Base-by-base conservation (phyloP, 1,140 invertebrate species). In the Solen grandis region DNA sequence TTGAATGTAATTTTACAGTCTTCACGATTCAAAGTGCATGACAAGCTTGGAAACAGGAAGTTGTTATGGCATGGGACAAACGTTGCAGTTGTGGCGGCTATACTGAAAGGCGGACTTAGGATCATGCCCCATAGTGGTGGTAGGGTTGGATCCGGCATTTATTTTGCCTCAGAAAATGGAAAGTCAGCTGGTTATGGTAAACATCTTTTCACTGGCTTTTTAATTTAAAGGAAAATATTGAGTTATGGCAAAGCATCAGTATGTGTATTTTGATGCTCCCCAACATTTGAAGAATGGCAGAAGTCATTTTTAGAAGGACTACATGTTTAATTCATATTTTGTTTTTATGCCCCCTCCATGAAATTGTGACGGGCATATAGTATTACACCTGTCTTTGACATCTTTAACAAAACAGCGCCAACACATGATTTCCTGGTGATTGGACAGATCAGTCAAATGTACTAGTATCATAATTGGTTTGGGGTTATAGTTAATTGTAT, bases 71-170 rank as follows among this genome's bases (percentile, higher is more conserved):
- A 93, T 83, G 93, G 93, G 19, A 93, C 93, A 19, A 92, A 90
- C 85, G 91, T 93, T n/a, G 93, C 93, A 31, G 93, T 93, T 3
- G 93, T 93, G 33, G 92, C 92, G 5, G 93, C 93, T 74, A 93
- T 93, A 63, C 88, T 93, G 68, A 93, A 93, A 68, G 89, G 88
- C 69, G 93, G 93, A 10, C 86, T 93, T 4, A 87, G 93, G 31
- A 93, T 93, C 63, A 93, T 93, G 92, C 93, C 93, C 8, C 93
- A 93, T 86, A 93, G 92, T 85, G 93, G 93, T 5, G 93, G 93
- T 0, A 68, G 92, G 16, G 93, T 93, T 5, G 93, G 93, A 5
- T 86, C 83, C 50, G 93, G 93, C n/a, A 93, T 93, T 60, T 93
- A 93, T 83, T 93, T 93, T 87, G 93, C 93, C 8, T 93, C 92